These are phyloP conservation scores for Montipora capricornis DNA, from an alignment of 64 coral and sea anemone genomes.

Conservation along the genomic window DNA sequence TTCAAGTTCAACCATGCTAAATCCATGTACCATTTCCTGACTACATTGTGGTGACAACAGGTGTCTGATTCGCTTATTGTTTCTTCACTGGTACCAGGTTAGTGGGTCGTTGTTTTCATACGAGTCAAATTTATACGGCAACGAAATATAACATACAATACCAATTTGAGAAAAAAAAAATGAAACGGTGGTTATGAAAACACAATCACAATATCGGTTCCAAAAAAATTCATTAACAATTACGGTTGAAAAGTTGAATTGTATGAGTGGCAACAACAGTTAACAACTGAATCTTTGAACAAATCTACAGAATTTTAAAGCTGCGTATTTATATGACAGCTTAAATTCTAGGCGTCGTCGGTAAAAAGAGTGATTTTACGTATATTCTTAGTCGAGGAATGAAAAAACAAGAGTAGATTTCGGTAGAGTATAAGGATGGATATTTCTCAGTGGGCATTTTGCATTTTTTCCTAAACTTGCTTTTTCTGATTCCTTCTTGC, in stretches of 20 bases:
- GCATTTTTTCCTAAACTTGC: too few species aligned
- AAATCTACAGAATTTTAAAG: neutral
- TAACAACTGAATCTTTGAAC: neutral
- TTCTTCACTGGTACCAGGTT: constrained; percentile 2
- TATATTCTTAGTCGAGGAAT: neutral
- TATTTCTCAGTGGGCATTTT: too few species aligned
- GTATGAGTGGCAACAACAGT: neutral
- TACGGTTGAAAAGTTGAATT: too few species aligned
- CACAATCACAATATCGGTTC: neutral
- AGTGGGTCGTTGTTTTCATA: neutral
- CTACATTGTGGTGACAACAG: constrained; percentile 2
- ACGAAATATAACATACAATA: neutral
- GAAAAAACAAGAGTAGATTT: neutral
- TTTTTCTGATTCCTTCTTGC: too few species aligned
- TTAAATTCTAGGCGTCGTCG: too few species aligned
- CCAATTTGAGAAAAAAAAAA: neutral
- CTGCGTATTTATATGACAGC: neutral
- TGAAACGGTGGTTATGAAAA: neutral
- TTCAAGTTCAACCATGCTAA: too few species aligned
- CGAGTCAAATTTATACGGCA: neutral
- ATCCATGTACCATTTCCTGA: neutral
- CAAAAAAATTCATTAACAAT: too few species aligned
- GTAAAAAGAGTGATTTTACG: neutral
- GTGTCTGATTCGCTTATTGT: constrained; percentile 3
- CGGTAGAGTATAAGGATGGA: too few species aligned